Evolutionary conservation across 2,888 invertebrate genomes (phyloP).

Genomic region (Phaonia tiefii): DNA sequence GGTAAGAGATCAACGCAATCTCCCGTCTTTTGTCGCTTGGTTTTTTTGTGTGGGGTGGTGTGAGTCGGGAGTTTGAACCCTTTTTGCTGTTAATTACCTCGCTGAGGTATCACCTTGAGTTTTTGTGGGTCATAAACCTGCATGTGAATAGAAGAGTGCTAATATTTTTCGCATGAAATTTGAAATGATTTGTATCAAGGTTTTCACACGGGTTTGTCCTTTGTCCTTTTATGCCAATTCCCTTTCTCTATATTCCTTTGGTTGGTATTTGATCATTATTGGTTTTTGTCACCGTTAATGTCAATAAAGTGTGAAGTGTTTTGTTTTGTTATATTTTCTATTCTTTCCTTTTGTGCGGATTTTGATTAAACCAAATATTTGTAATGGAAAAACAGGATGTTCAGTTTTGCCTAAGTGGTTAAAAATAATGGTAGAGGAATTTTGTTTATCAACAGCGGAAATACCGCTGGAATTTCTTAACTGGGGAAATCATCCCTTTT

Average conservation of each 20-base stretch:
- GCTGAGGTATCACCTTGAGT: background rate
- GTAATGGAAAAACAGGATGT: conserved; percentile 39
- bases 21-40: background rate
- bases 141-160: too few species aligned
- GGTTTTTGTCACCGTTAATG: conserved; percentile 40
- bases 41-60: background rate
- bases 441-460: too few species aligned
- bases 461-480: too few species aligned
- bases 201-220: conserved; percentile 29
- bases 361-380: background rate
- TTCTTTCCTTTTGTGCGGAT: conserved; percentile 20
- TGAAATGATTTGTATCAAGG: background rate
- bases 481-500: too few species aligned
- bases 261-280: background rate
- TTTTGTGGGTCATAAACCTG: conserved; percentile 6
- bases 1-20: background rate
- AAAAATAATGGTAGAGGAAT: conserved; percentile 46
- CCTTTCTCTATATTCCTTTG: too few species aligned
- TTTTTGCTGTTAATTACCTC: conserved; percentile 18
- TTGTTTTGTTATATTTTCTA: conserved; percentile 18
- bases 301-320: conserved; percentile 34
- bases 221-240: background rate
- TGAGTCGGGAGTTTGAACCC: conserved; percentile 1
- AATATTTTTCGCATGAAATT: background rate
- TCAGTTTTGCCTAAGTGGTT: conserved; percentile 34